A percentile compares a stretch with the other conserved stretches of the same genome.
Evolutionary conservation across 2,113 vertebrate genomes (phyloP).

Genomic region (Oxyura jamaicensis): DNA sequence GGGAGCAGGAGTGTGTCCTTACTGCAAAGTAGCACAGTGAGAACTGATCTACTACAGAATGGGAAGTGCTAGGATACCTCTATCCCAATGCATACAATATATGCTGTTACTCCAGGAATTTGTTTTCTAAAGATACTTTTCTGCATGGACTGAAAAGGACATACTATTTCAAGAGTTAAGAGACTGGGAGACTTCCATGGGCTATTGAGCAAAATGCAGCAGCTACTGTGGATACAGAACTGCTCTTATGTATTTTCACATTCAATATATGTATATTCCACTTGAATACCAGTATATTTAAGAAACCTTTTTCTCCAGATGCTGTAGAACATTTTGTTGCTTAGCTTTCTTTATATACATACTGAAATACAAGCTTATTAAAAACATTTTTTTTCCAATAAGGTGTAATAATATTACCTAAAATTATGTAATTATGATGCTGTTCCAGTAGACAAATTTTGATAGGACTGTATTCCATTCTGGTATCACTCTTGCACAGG

Average conservation of each 20-base stretch:
- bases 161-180: background rate
- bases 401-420: slow-evolving; percentile 66
- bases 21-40: background rate
- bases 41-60: background rate
- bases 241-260: background rate
- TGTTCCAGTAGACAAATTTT: slow-evolving; percentile 82
- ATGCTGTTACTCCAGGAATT: background rate
- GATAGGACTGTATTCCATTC: slow-evolving; percentile 80
- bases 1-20: background rate
- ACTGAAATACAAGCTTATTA: background rate
- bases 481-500: slow-evolving; percentile 74
- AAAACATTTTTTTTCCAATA: background rate
- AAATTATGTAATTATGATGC: slow-evolving; percentile 38
- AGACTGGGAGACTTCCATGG: background rate
- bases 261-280: background rate
- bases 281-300: background rate
- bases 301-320: background rate
- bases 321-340: background rate
- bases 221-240: background rate
- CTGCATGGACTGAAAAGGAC: background rate
- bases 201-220: background rate
- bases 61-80: background rate
- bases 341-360: background rate
- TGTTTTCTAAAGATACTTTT: background rate
- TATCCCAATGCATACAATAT: background rate